Evolutionary conservation across 1,140 invertebrate species (phyloP), one percentile per base, ranked within the genome.

Genomic region (Ephestia elutella): DNA sequence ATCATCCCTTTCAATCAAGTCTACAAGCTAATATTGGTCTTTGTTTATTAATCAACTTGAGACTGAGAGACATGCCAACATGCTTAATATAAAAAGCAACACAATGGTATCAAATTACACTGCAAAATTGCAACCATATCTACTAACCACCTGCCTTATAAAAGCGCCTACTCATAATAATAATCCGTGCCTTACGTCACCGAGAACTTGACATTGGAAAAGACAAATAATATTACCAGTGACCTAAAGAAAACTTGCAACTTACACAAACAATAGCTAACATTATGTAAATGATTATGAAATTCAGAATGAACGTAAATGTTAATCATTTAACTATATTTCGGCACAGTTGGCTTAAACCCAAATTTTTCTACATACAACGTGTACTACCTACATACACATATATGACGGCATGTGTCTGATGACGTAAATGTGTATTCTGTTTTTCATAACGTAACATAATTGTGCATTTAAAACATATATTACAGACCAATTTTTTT

Each of bases 331-430:
- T 4, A 15, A 44, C 8, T 32, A 15, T 44, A 44, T 53, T 53
- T 20, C 35, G 20, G 44, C 17, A 57, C 30, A 55, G 28, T 58
- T 63, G 63, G 63, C 56, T 18, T 18, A n/a, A 3, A 7, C 50
- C 57, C 62, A 65, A 44, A 49, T 55, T 57, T 64, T 57, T 25
- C 5, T 25, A 53, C 48, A 11, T 10, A 51, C 28, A n/a, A n/a
- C n/a, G n/a, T n/a, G n/a, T n/a, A n/a, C n/a, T n/a, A n/a, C n/a
- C n/a, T n/a, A n/a, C n/a, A n/a, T n/a, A n/a, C 28, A 18, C 19
- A 49, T 51, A 59, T 59, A 56, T 63, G 38, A 55, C 61, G 53
- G 32, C 44, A 35, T 32, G 49, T 51, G 54, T 50, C 57, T 59
- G 25, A n/a, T 57, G 57, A 63, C 57, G 62, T 63, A 63, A 56